Evolutionary conservation across 2,888 invertebrate species (phyloP).

Genomic region (Dryomyza anilis): DNA sequence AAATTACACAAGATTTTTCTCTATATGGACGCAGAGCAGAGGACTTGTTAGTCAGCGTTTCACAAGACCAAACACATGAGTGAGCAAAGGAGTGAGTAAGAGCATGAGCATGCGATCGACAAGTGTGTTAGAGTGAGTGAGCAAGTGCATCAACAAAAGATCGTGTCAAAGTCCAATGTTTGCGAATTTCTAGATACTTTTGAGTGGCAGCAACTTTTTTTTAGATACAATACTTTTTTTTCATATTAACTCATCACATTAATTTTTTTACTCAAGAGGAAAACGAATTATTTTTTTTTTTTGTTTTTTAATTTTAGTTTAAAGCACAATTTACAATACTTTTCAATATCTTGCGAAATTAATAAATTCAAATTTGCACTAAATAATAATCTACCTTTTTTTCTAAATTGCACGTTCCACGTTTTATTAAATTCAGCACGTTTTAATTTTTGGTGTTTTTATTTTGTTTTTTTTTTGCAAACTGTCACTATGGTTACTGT

Average conservation of each 20-base stretch:
- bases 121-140: too few species aligned
- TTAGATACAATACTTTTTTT: neutral
- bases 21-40: neutral
- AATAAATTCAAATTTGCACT: too few species aligned
- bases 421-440: too few species aligned
- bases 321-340: too few species aligned
- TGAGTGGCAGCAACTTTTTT: neutral
- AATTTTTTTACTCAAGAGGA: neutral
- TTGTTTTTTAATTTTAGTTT: too few species aligned
- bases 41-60: neutral
- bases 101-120: neutral
- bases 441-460: neutral
- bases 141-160: neutral
- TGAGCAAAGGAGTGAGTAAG: neutral
- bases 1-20: neutral
- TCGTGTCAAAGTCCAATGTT: conserved; percentile 23
- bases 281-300: neutral
- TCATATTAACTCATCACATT: neutral
- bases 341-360: too few species aligned
- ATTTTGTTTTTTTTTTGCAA: neutral
- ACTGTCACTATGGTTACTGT: neutral
- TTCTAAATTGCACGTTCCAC: too few species aligned
- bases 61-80: too few species aligned
- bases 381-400: too few species aligned
- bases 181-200: neutral